phyloP scores from a whole-genome alignment of 2,888 invertebrate genomes.

The Heliconius charithonia region DNA sequence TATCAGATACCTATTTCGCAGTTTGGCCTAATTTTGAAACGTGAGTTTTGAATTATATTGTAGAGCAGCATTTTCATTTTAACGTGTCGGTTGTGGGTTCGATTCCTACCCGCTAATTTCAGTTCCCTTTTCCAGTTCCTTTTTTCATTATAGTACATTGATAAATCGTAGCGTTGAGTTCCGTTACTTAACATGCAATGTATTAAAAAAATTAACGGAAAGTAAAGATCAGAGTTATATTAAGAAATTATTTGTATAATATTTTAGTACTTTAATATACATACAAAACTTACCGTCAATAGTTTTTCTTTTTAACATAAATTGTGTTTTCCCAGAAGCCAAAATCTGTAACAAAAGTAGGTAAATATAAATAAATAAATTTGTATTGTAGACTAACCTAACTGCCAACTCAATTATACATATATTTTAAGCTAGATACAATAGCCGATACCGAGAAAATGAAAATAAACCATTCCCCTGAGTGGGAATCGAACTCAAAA shows the following conservation, averaged over 20 bases:
- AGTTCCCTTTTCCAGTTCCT: no score
- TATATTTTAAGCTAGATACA: no score
- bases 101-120: background rate
- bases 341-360: background rate
- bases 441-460: no score
- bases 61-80: background rate
- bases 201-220: background rate
- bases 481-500: background rate
- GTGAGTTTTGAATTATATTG: background rate
- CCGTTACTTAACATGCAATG: background rate
- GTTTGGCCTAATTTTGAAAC: conserved; percentile 15
- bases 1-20: conserved; percentile 14
- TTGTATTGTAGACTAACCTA: background rate
- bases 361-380: background rate
- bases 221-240: background rate
- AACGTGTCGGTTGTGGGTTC: background rate
- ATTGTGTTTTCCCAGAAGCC: background rate
- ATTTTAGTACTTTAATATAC: background rate
- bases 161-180: background rate
- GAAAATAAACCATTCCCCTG: background rate
- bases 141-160: background rate
- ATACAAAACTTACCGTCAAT: background rate
- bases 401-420: no score
- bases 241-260: background rate
- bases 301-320: background rate